A percentile compares a stretch with the other conserved stretches of the same genome.
Evolutionary conservation across 2,797 vertebrate species (phyloP).

Genomic region (Cyclura pinguis): DNA sequence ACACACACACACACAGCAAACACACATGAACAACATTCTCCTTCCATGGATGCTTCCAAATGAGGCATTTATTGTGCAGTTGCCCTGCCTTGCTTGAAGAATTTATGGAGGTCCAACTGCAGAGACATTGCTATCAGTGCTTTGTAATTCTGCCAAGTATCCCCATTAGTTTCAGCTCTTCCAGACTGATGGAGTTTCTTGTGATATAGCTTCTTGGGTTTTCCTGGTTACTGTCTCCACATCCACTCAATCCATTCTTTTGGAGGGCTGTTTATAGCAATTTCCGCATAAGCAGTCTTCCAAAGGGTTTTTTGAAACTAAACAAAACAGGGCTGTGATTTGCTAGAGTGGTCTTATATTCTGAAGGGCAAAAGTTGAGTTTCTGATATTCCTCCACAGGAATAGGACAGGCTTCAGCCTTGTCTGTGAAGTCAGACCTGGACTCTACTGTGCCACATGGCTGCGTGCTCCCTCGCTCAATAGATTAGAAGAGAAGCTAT

Average conservation of each 20-base stretch:
- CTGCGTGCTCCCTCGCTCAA: background rate
- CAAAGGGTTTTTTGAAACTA: too few relatives aligned
- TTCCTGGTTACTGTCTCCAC: too few relatives aligned
- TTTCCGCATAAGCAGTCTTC: too few relatives aligned
- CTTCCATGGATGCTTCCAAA: background rate
- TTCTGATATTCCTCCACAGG: background rate
- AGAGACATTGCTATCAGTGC: background rate
- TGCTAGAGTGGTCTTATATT: background rate
- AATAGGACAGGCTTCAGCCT: background rate
- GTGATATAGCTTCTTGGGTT: too few relatives aligned
- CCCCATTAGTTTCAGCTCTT: too few relatives aligned
- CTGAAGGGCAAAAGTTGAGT: background rate
- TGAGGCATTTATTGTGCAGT: background rate
- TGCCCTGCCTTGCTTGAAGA: background rate
- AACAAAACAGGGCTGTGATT: background rate
- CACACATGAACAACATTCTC: background rate
- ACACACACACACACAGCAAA: too few relatives aligned
- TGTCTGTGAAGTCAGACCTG: too few relatives aligned
- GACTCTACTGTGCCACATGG: background rate
- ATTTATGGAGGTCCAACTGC: background rate
- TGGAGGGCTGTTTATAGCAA: too few relatives aligned
- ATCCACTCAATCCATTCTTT: too few relatives aligned
- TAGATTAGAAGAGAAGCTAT: background rate
- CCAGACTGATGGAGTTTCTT: too few relatives aligned
- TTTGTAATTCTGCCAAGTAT: too few relatives aligned